These are phyloP conservation scores for Poeciliopsis infans DNA, from an alignment of 2,797 vertebrate species.

Conservation along the genomic window DNA sequence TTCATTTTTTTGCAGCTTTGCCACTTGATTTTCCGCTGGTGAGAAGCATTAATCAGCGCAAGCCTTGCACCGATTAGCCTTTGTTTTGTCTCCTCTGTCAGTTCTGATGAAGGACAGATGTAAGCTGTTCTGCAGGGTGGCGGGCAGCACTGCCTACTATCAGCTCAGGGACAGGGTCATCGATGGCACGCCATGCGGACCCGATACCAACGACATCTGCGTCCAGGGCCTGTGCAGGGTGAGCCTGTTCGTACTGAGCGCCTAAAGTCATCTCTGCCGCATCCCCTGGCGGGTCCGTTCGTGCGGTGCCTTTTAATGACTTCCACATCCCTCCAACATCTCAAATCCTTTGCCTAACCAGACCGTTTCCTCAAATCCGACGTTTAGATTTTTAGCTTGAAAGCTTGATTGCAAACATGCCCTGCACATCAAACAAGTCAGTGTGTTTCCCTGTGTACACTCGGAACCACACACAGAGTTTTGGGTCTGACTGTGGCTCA, in stretches of 20 bases:
- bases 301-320: conserved; percentile 9
- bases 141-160: conserved; percentile 95
- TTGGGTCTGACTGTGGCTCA: conserved; percentile 39
- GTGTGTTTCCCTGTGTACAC: conserved; percentile 21
- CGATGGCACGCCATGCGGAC: conserved; percentile 95
- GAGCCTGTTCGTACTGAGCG: conserved; percentile 37
- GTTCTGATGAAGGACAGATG: conserved; percentile 99
- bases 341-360: conserved; percentile 10
- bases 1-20: neutral
- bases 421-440: conserved; percentile 27
- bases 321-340: conserved; percentile 20
- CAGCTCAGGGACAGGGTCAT: conserved; percentile 97
- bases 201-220: conserved; percentile 97
- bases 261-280: neutral
- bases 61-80: conserved; percentile 6
- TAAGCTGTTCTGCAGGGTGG: conserved; percentile 97
- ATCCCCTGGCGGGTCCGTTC: neutral
- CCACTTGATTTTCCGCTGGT: neutral
- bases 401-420: conserved; percentile 41
- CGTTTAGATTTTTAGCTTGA: conserved; percentile 25
- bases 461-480: conserved; percentile 37
- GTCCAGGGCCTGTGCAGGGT: conserved; percentile 99
- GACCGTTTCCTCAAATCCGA: conserved; percentile 22
- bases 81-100: conserved; percentile 58
- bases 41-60: neutral